Conservation (phyloP, 2,888 invertebrate genomes). For the Girardia tigrina region DNA sequence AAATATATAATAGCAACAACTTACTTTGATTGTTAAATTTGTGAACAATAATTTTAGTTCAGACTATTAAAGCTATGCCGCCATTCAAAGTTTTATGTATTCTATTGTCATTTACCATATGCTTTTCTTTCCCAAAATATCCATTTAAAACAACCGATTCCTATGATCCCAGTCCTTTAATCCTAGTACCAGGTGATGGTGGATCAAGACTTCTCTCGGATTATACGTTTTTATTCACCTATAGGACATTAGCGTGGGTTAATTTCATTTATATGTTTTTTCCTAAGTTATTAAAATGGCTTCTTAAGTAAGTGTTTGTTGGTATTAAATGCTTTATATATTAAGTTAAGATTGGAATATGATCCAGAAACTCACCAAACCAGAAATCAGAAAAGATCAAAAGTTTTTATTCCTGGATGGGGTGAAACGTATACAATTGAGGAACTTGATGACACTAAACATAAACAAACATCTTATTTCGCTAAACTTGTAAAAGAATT, state of each 20-base stretch:
- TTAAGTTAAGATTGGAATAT: neutral
- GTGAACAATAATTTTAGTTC: too few species aligned
- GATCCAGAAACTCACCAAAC: neutral
- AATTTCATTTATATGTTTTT: neutral
- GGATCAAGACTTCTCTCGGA: conserved; percentile 21
- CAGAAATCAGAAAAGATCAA: neutral
- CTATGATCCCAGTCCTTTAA: neutral
- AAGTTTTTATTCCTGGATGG: conserved; percentile 29
- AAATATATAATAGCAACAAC: too few species aligned
- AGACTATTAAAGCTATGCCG: too few species aligned
- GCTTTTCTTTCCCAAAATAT: too few species aligned
- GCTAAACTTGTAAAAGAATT: conserved; percentile 4
- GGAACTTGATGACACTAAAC: conserved; percentile 31
- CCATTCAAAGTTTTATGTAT: too few species aligned
- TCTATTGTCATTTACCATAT: too few species aligned
- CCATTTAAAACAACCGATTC: too few species aligned
- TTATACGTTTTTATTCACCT: neutral
- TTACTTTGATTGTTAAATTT: too few species aligned
- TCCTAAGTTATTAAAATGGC: neutral
- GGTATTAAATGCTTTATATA: too few species aligned
- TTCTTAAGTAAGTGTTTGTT: neutral
- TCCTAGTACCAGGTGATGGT: conserved; percentile 27
- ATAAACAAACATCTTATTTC: conserved; percentile 28
- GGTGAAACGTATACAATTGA: conserved; percentile 31
- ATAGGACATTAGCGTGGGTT: neutral